Base-by-base conservation (phyloP, 2,797 vertebrate species). In the Mormyrops boulengeri region DNA sequence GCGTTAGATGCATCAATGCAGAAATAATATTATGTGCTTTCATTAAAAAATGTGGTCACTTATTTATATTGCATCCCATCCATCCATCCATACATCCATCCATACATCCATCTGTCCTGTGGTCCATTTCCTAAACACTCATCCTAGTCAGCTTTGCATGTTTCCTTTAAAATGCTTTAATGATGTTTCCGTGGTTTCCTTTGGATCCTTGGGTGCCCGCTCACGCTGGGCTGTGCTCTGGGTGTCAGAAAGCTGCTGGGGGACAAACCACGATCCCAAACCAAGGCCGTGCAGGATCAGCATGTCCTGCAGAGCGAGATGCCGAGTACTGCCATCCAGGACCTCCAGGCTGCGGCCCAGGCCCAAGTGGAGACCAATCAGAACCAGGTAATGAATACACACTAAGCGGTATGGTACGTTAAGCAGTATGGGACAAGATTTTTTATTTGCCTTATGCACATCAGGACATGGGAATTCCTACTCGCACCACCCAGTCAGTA, bases 191-290 rank as follows among this genome's bases (percentile, higher is more conserved):
- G 34, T 77, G 38, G 73, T 19, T 17, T 41, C 22, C 44, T 62
- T 49, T 60, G 87, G 41, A 62, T 8, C 55, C 41, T 22, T 12
- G 41, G 17, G 1, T 47, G 7, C 14, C 8, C 3, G 80, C 1
- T 89, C 22, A 8, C 8, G 1, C 22, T 66, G 17, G 11, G n/a
- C 5, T 69, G 12, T 90, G 30, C 4, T 30, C 3, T 90, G 53
- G 80, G 14, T 93, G 66, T 92, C 93, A 95, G 95, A 87, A 92
- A 89, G 87, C 26, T 93, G 57, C 88, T 94, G 4, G 89, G 92
- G 85, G 87, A 11, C 0, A 92, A 93, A 44, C 89, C 89, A 90
- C 41, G 0, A 90, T 69, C 88, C 2, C 90, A 92, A 92, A 92
- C 92, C 93, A 89, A 66, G 17, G 88, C 77, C 14, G 34, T 90